phyloP scores from a whole-genome alignment of 2,797 vertebrate genomes.

The Sandelia bainsii region DNA sequence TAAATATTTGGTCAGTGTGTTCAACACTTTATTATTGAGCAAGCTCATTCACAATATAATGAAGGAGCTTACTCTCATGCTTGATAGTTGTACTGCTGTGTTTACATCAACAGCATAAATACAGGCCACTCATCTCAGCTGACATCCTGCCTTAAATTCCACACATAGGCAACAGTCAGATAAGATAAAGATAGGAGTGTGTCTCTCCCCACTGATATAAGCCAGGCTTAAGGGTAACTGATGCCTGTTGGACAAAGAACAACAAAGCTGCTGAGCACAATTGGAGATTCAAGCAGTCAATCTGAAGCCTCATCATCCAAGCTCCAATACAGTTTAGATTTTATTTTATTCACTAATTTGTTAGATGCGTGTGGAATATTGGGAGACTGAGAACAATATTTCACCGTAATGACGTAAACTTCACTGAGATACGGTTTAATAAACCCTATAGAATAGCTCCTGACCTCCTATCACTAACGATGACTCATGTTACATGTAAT shows the following conservation, averaged over 20 bases:
- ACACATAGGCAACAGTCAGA: conserved; percentile 53
- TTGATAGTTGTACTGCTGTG: conserved; percentile 36
- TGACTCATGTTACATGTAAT: too few relatives aligned
- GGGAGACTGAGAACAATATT: neutral
- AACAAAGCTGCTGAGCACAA: conserved; percentile 46
- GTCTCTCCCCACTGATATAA: conserved; percentile 53
- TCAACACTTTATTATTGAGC: conserved; percentile 31
- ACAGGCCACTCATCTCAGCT: conserved; percentile 60
- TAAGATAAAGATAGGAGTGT: conserved; percentile 51
- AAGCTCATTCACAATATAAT: conserved; percentile 34
- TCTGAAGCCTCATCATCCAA: conserved; percentile 19
- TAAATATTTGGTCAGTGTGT: conserved; percentile 60
- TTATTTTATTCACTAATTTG: conserved; percentile 2
- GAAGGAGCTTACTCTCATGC: conserved; percentile 15
- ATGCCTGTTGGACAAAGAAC: conserved; percentile 45
- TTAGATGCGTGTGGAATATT: neutral
- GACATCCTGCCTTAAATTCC: conserved; percentile 70
- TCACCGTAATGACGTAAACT: neutral
- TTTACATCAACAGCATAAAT: conserved; percentile 67
- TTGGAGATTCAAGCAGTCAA: conserved; percentile 17
- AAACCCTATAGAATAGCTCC: neutral
- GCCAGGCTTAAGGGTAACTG: conserved; percentile 34
- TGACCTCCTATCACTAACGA: neutral
- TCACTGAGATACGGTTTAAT: neutral
- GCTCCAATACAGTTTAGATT: conserved; percentile 1